These are phyloP conservation scores for Phoenicopterus ruber DNA, from an alignment of 2,113 vertebrate species.

Conservation along the genomic window DNA sequence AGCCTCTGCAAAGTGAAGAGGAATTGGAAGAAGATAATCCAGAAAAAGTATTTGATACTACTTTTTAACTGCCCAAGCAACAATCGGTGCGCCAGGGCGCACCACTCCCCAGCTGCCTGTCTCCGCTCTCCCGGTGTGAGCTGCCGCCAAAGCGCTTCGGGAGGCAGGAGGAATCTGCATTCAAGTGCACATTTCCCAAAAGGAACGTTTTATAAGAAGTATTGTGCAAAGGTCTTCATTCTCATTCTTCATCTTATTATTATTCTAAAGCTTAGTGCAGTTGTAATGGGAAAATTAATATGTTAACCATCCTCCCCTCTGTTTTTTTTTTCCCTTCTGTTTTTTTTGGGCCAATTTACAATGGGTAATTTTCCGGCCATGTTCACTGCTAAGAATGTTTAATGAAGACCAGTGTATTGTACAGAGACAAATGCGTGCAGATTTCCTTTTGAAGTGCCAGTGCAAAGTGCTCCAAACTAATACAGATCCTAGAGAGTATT, in stretches of 20 bases:
- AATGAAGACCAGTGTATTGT: constrained; percentile 68
- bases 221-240: constrained; percentile 40
- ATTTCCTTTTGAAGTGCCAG: constrained; percentile 59
- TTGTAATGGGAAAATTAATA: constrained; percentile 59
- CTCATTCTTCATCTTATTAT: constrained; percentile 43
- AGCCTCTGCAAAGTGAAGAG: constrained; percentile 83
- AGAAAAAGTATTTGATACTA: constrained; percentile 88
- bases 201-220: constrained; percentile 53
- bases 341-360: constrained; percentile 54
- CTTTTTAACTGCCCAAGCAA: constrained; percentile 76
- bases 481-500: constrained; percentile 44
- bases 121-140: constrained; percentile 39
- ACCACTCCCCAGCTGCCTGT: not conserved
- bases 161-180: constrained; percentile 63
- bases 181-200: constrained; percentile 48
- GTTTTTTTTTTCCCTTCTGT: not conserved
- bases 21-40: constrained; percentile 81
- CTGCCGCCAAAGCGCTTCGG: constrained; percentile 59
- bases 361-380: constrained; percentile 45
- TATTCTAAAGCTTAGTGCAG: constrained; percentile 57
- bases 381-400: constrained; percentile 55
- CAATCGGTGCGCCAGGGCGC: not conserved
- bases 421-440: constrained; percentile 51
- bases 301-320: constrained; percentile 4
- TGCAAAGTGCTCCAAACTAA: constrained; percentile 63